Percentiles rank a stretch among this genome's conserved stretches.
Evolutionary conservation across 1,140 invertebrate genomes (phyloP).

Genomic region (Dendroctonus ponderosae): DNA sequence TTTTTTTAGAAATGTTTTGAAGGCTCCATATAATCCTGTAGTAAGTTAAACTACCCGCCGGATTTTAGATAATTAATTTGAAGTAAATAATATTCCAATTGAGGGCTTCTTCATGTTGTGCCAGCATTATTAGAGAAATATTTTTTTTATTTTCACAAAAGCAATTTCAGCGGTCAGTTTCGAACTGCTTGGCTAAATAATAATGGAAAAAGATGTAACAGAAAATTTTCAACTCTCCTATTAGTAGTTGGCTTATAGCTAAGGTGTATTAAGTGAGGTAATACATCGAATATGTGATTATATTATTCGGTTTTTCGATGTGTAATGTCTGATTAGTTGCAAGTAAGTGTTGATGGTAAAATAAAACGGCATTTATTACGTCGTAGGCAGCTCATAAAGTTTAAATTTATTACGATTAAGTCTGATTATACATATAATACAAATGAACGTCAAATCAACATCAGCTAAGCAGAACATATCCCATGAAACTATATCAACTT

Average conservation of each 20-base stretch:
- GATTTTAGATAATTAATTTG: slow-evolving; percentile 13
- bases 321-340: too few species aligned
- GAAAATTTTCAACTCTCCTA: slow-evolving; percentile 17
- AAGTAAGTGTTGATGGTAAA: too few species aligned
- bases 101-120: too few species aligned
- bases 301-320: neutral
- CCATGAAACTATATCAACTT: too few species aligned
- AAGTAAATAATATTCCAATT: neutral
- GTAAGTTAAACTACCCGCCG: neutral
- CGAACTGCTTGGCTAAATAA: neutral
- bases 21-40: neutral
- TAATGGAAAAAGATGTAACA: slow-evolving; percentile 20
- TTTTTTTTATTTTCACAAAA: neutral
- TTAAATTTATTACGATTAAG: too few species aligned
- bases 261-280: neutral
- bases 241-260: slow-evolving; percentile 7
- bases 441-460: too few species aligned
- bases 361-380: too few species aligned
- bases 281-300: slow-evolving; percentile 4
- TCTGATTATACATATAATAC: too few species aligned
- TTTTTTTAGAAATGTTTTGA: slow-evolving; percentile 13
- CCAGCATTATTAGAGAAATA: too few species aligned
- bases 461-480: too few species aligned
- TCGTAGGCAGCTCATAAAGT: too few species aligned
- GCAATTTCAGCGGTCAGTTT: slow-evolving; percentile 1